Evolutionary conservation across 2,888 invertebrate genomes (phyloP), one percentile per base, ranked within the genome.

Genomic region (Glaucopsyche alexis): DNA sequence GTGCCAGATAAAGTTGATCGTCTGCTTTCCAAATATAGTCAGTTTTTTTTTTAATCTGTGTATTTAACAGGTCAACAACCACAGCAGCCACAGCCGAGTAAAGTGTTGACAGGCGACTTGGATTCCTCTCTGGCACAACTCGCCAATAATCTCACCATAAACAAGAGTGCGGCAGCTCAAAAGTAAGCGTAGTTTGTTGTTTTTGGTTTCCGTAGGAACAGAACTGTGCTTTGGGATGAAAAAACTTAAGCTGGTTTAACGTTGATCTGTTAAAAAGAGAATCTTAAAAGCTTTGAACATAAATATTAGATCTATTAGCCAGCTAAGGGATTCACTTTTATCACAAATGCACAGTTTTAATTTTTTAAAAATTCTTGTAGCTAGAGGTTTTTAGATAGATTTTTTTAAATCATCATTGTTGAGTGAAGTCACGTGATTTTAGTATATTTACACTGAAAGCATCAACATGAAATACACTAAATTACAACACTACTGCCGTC

Each of bases 61-160:
- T 60, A n/a, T 69, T 66, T 7, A 42, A 71, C 87, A 91, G 91
- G 90, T 78, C 91, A 89, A 80, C 80, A 77, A 75, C 78, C 77
- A 42, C 86, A 81, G 7, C 90, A 84, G 55, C 88, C 85, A 74
- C 90, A 89, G 74, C 86, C 94, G 74, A 95, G 95, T 77, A 96
- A 96, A 85, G 96, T 99, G 78, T 94, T 98, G 77, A 97, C 98
- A 42, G 98, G 98, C 73, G 99, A 99, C 90, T 94, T 99, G 87
- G 98, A 99, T 87, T 97, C 98, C 80, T 98, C 98, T 80, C 95
- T 99, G 76, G 98, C 98, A 77, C 97, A 97, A 78, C 94, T 99
- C 81, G 99, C 98, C 76, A 97, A 98, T 92, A 99, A 98, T 91
- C 95, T 99, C 81, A 95, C 96, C 81, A 97, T 98, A 83, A 97